Evolutionary conservation across 1,140 invertebrate species (phyloP), one percentile per base, ranked within the genome.

Genomic region (Orussus abietinus): DNA sequence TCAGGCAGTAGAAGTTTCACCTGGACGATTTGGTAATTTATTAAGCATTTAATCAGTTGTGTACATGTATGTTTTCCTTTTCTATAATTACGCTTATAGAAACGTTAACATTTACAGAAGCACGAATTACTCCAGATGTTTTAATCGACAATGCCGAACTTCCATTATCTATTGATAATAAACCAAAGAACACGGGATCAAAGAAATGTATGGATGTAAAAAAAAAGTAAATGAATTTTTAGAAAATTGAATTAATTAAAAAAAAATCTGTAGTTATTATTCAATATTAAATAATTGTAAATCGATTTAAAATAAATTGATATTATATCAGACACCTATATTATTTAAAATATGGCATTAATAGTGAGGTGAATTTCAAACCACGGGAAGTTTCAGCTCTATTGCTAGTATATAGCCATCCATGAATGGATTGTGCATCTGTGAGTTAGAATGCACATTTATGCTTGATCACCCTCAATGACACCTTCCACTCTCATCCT

Each of bases 1-100:
- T 38, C 81, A 84, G 69, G 77, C 78, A 10, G 62, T 64, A 47
- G 71, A 83, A 69, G 75, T 77, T 5, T 64, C 71, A 57, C 76
- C 80, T 46, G 80, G 80, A 39, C 69, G 70, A 47, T 82, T 71
- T 66, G 75, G 80, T 81, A 74, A 69, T 50, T 55, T 33, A n/a
- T n/a, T n/a, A n/a, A 25, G 22, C 22, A 6, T 25, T 25, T 6
- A 36, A 36, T 17, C 18, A 20, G 7, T 36, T 36, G n/a, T 25
- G 22, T 25, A 9, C 1, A 32, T n/a, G 10, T 14, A 32, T 32
- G 14, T 32, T 32, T 14, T 11, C n/a, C n/a, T n/a, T 38, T 40
- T 4, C 7, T 30, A 13, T 37, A 14, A 26, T 11, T 42, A 6
- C 5, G 25, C 36, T 21, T 22, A 29, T 19, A 6, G 36, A 12